phyloP scores from a whole-genome alignment of 2,797 vertebrate genomes.

The Ptychadena robeensis region DNA sequence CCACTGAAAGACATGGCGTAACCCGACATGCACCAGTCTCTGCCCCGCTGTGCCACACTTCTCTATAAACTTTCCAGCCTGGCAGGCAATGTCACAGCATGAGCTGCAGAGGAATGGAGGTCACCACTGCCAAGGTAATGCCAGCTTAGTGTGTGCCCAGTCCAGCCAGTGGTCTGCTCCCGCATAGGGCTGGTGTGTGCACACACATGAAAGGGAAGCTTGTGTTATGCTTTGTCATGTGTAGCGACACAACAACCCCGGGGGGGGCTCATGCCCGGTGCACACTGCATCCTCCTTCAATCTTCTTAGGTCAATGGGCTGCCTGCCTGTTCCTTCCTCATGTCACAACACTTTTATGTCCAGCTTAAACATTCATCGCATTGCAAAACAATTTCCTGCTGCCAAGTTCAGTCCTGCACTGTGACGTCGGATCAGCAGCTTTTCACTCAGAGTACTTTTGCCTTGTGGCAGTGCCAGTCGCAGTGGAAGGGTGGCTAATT shows the following conservation, averaged over 20 bases:
- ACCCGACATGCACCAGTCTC: neutral
- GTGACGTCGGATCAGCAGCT: no score
- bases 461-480: no score
- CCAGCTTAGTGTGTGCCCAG: constrained; percentile 3
- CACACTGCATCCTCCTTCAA: constrained; percentile 16
- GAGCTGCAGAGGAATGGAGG: constrained; percentile 41
- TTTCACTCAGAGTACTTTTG: no score
- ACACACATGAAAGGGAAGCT: neutral
- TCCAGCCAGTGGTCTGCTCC: neutral
- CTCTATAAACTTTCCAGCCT: neutral
- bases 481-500: no score
- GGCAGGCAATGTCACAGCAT: constrained; percentile 51
- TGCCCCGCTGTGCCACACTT: neutral
- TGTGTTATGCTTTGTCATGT: neutral
- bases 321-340: neutral
- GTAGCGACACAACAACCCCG: neutral
- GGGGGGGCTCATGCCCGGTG: neutral
- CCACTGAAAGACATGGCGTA: neutral
- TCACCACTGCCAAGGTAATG: constrained; percentile 47
- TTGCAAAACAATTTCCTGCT: constrained; percentile 34
- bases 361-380: constrained; percentile 12
- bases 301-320: constrained; percentile 24
- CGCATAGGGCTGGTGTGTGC: neutral
- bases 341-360: constrained; percentile 26
- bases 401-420: neutral